Base-by-base conservation (phyloP, 2,797 vertebrate species). In the Tragelaphus eurycerus region DNA sequence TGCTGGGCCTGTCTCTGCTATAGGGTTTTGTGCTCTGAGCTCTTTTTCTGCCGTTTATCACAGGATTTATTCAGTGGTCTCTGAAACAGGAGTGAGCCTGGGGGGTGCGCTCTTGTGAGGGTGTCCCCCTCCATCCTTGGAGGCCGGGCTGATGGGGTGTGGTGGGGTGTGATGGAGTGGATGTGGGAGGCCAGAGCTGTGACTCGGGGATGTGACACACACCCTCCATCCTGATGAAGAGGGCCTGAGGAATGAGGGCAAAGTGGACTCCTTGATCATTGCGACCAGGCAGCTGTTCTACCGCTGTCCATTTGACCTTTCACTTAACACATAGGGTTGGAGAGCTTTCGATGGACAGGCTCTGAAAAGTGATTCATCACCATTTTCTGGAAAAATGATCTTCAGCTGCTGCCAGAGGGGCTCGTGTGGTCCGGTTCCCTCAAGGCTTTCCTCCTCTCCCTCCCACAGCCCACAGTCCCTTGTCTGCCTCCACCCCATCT, bases 211-310 rank as follows among this genome's bases (percentile, higher is more conserved):
- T 46, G 31, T 97, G 96, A 97, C 94, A 90, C 93, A 96, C 50
- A 84, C 43, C 15, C 90, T 88, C 0, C 11, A 94, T 84, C 27
- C 64, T 62, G 89, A 71, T 95, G 95, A 96, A 82, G 67, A 96
- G 90, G 86, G 76, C 78, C 55, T 0, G 13, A 92, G 76, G 95
- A 97, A 97, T 95, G 96, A 96, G 74, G 62, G 90, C 87, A 97
- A 96, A 92, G 94, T 86, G 55, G 74, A 71, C 19, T 25, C 50
- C 52, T 48, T 84, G 50, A 84, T 88, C 74, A 54, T 83, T 93
- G 94, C 54, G 4, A 34, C 74, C 83, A 59, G 64, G 43, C 90
- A 90, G 27, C 95, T 85, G 86, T 27, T 81, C 38, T 85, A 38
- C 64, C 43, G 23, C 71, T 82, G 83, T 74, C 92, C 34, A 31